Conservation (phyloP, 2,113 vertebrate genomes). For the Atlantisia rogersi region DNA sequence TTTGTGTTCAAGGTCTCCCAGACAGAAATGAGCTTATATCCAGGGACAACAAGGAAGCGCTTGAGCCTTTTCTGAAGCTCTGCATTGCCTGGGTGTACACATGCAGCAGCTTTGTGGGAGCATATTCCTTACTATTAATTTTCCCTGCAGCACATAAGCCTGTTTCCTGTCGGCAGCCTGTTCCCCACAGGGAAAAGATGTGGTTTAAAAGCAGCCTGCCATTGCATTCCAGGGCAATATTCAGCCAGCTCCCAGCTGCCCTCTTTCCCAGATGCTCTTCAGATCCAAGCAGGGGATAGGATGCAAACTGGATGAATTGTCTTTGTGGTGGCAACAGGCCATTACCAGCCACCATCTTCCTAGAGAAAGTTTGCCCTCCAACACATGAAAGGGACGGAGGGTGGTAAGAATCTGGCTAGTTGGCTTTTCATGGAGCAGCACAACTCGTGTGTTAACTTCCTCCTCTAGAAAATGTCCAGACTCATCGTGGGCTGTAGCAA, state of each 20-base stretch:
- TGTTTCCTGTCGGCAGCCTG: neutral
- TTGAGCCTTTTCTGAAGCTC: neutral
- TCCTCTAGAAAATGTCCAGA: neutral
- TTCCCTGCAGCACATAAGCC: neutral
- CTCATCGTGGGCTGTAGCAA: neutral
- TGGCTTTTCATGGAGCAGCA: neutral
- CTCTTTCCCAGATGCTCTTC: neutral
- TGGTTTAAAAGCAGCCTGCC: conserved; percentile 8
- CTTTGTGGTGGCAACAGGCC: neutral
- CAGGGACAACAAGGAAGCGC: fast-evolving
- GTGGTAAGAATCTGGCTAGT: neutral
- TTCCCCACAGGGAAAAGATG: neutral
- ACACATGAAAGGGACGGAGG: neutral
- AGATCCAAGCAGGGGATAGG: conserved; percentile 42
- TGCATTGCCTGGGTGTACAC: neutral
- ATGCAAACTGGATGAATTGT: neutral
- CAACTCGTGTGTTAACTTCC: neutral
- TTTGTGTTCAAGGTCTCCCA: neutral
- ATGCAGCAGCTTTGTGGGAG: neutral
- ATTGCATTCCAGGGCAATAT: neutral
- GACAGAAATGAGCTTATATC: neutral
- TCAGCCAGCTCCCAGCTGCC: conserved; percentile 27
- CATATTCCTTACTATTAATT: neutral
- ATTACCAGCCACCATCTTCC: neutral
- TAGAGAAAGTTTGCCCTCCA: neutral